Conservation (phyloP, 1,140 invertebrate species). For the Drosophila quadrilineata region DNA sequence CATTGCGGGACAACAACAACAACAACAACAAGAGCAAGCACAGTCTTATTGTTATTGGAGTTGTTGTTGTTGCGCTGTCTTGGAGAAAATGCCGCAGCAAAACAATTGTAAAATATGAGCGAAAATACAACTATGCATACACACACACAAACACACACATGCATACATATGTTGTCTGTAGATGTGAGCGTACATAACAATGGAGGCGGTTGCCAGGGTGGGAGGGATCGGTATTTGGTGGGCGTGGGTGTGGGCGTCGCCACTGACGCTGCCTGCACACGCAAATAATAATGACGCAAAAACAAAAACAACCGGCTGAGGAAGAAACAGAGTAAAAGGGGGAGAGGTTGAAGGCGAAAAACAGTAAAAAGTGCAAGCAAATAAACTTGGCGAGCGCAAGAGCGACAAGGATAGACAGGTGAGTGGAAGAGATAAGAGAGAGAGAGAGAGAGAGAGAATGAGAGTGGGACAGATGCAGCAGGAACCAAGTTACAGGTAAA, state of each 20-base stretch:
- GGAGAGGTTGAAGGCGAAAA: slow-evolving; percentile 23
- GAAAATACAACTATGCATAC: slow-evolving; percentile 44
- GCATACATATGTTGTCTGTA: no score
- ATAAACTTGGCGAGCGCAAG: no score
- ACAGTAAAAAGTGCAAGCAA: slow-evolving; percentile 18
- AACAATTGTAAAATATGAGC: slow-evolving; percentile 77
- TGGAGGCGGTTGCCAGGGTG: slow-evolving; percentile 17
- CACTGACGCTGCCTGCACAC: slow-evolving; percentile 40
- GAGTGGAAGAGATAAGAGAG: background rate
- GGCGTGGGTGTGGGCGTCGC: slow-evolving; percentile 39
- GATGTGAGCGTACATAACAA: no score
- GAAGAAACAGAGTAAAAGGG: no score
- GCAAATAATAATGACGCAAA: slow-evolving; percentile 61
- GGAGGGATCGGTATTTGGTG: no score
- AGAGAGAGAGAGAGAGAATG: background rate
- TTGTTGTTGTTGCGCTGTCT: slow-evolving; percentile 55
- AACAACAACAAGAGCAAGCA: slow-evolving; percentile 19
- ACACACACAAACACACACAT: slow-evolving; percentile 5
- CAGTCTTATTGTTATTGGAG: slow-evolving; percentile 26
- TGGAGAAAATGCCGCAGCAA: slow-evolving; percentile 69
- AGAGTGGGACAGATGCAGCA: no score
- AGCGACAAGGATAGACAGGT: no score
- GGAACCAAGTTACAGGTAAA: no score
- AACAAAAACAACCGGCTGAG: slow-evolving; percentile 46
- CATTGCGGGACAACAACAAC: slow-evolving; percentile 47